These are phyloP conservation scores for Scolopax bukidnonensis DNA, from an alignment of 2,797 vertebrate species.

Conservation along the genomic window DNA sequence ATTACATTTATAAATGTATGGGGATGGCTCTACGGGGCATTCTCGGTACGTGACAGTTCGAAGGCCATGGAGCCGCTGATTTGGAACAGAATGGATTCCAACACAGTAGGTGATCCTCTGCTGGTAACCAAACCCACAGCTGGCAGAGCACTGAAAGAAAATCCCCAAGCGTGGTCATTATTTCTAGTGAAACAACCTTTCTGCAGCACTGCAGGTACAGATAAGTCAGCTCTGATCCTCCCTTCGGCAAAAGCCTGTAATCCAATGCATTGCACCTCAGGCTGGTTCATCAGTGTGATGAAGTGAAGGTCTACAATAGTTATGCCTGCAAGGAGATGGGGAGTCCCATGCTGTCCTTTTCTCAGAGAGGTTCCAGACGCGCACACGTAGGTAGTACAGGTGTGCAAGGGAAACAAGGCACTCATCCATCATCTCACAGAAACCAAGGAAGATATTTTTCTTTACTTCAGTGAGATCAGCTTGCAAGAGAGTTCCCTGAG, in stretches of 20 bases:
- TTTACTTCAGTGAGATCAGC: not conserved
- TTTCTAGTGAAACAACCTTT: not conserved
- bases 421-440: not conserved
- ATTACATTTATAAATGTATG: slow-evolving; percentile 78
- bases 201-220: not conserved
- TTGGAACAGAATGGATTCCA: slow-evolving; percentile 59
- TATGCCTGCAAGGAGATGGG: not conserved
- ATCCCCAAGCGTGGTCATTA: not conserved
- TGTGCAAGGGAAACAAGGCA: not conserved
- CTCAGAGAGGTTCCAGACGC: not conserved
- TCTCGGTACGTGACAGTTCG: slow-evolving; percentile 58
- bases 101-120: slow-evolving; percentile 86
- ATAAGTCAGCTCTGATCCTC: not conserved
- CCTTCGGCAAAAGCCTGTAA: not conserved
- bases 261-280: rapidly evolving
- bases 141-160: slow-evolving; percentile 85
- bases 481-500: not conserved
- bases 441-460: not conserved
- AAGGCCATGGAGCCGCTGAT: slow-evolving; percentile 52
- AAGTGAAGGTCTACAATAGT: not conserved
- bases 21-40: slow-evolving; percentile 80
- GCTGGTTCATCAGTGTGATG: rapidly evolving
- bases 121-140: slow-evolving; percentile 83
- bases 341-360: not conserved
- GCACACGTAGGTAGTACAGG: not conserved